These are phyloP conservation scores for Melanargia galathea DNA, from an alignment of 2,888 invertebrate species.

Conservation along the genomic window DNA sequence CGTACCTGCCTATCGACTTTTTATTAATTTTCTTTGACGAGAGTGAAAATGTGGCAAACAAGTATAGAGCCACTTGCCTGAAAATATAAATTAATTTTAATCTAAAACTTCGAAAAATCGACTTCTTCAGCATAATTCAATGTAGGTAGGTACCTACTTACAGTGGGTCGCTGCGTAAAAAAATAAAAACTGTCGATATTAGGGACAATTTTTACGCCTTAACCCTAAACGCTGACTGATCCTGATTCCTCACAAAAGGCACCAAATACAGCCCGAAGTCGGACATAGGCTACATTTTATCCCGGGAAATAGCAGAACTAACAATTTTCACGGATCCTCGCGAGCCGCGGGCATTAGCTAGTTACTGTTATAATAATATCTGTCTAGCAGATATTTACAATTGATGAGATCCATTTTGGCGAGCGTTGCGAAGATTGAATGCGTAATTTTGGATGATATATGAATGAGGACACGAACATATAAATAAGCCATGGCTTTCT, in stretches of 20 bases:
- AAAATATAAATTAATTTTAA: background rate
- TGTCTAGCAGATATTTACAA: background rate
- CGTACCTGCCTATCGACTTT: constrained; percentile 8
- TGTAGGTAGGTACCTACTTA: no score
- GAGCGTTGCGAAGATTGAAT: constrained; percentile 1
- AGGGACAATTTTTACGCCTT: no score
- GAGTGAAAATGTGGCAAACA: background rate
- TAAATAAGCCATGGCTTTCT: background rate
- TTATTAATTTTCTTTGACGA: constrained; percentile 6
- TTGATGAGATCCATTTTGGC: constrained; percentile 7
- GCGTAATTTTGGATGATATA: constrained; percentile 2
- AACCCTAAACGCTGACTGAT: no score
- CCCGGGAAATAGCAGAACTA: no score
- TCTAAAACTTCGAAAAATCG: background rate
- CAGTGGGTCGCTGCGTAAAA: no score
- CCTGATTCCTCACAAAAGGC: no score
- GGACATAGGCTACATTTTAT: no score
- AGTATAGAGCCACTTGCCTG: background rate
- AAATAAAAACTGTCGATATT: no score
- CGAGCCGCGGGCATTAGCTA: background rate
- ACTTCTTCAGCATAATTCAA: background rate
- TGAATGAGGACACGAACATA: background rate
- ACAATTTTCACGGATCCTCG: no score
- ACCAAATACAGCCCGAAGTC: no score
- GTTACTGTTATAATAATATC: background rate